Base-by-base conservation (phyloP, 2,888 invertebrate species). In the Acheta domesticus region DNA sequence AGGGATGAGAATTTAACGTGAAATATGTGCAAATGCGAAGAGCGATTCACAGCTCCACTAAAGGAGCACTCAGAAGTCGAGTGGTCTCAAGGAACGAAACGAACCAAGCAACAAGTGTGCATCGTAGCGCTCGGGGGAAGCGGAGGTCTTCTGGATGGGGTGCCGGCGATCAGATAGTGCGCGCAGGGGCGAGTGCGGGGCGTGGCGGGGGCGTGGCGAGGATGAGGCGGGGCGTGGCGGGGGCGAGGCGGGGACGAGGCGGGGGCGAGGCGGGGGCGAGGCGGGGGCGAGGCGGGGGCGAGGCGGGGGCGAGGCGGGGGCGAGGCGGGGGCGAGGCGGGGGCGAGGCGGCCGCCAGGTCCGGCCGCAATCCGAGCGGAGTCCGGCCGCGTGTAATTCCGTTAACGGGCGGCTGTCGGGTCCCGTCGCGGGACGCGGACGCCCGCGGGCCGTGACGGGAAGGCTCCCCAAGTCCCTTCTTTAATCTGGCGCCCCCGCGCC, bases 381-480 rank as follows among this genome's bases (percentile, higher is more conserved):
- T 62, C 62, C 62, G 62, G 12, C 62, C 62, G 62, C 62, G 62
- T 62, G 62, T 62, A 62, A 62, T 62, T 62, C 62, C 62, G 62
- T 62, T 62, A 62, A 62, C 62, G 62, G 62, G 16, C 62, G 62
- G 62, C 62, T 62, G 62, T 62, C 62, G 62, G n/a, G 62, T 62
- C 62, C 62, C 62, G 62, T 62, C 62, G n/a, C 62, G n/a, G 16
- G 62, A 62, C 62, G 62, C 62, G 16, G 62, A 62, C 62, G 14
- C 16, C 62, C 62, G 62, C 62, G 62, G 62, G 62, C 62, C 62
- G 62, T 62, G 62, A 62, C 62, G 62, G 16, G 62, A 62, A n/a
- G 62, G 62, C 62, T 62, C 62, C 62, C 62, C 62, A 62, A 62
- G 62, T 62, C 62, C 62, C 62, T 62, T 62, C 62, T 62, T 62